Conservation (phyloP, 2,113 vertebrate genomes). For the Tachysurus vachellii region DNA sequence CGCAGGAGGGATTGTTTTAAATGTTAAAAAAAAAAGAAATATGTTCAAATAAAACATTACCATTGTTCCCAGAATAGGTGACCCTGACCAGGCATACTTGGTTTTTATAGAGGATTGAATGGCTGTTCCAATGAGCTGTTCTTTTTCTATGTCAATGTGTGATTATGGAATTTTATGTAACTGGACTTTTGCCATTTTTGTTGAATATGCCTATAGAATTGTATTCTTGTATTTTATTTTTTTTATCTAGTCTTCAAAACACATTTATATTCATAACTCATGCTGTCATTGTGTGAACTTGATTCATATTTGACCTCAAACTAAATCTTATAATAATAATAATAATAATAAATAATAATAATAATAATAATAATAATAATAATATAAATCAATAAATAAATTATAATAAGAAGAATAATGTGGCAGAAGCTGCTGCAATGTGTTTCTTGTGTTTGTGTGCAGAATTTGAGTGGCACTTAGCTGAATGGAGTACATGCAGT, state of each 20-base stretch:
- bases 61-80: background rate
- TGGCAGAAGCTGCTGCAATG: background rate
- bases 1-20: background rate
- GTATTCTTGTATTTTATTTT: background rate
- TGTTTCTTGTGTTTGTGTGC: conserved; percentile 36
- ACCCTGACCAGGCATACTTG: background rate
- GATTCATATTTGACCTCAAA: background rate
- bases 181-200: background rate
- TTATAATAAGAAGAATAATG: no score
- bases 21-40: background rate
- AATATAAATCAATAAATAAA: no score
- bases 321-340: background rate
- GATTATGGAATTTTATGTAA: background rate
- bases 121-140: no score
- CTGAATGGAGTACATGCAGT: conserved; percentile 81
- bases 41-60: background rate
- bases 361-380: background rate
- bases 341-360: background rate
- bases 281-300: background rate
- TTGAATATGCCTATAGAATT: background rate
- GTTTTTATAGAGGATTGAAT: background rate
- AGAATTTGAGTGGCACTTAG: conserved; percentile 79
- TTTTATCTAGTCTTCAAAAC: background rate
- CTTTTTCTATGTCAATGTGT: background rate
- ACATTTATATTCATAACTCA: background rate